A percentile compares a stretch with the other conserved stretches of the same genome.
Conservation (phyloP, 2,113 vertebrate genomes). For the Deroptyus accipitrinus region DNA sequence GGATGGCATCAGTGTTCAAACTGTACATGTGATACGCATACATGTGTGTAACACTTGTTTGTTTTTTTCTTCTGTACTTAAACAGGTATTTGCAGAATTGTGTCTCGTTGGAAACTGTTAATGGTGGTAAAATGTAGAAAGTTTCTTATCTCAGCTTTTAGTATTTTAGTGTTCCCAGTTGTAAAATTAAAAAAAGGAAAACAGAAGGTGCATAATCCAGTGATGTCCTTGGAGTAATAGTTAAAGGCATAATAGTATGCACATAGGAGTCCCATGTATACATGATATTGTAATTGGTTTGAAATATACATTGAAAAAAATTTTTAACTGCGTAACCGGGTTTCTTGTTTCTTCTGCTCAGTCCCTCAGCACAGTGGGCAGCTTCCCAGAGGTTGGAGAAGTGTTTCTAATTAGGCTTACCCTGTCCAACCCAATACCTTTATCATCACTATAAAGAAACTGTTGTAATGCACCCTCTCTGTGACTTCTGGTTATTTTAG, state of each 20-base stretch:
- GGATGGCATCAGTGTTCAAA: not conserved
- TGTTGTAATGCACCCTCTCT: conserved; percentile 13
- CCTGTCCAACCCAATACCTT: conserved; percentile 45
- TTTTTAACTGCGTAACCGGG: not conserved
- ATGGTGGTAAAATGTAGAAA: conserved; percentile 40
- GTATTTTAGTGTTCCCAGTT: conserved; percentile 67
- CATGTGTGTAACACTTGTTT: not conserved
- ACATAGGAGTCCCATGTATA: conserved; percentile 34
- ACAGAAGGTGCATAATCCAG: conserved; percentile 65
- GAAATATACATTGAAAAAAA: conserved; percentile 42
- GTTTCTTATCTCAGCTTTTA: conserved; percentile 66
- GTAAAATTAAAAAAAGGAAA: conserved; percentile 68
- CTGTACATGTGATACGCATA: not conserved
- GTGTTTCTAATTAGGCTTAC: conserved; percentile 56
- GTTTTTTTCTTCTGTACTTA: not conserved
- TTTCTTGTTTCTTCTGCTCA: conserved; percentile 19
- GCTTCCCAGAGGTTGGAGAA: conserved; percentile 44
- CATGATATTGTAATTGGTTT: conserved; percentile 39
- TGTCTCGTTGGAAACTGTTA: conserved; percentile 49
- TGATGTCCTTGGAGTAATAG: conserved; percentile 61
- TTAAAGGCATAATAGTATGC: conserved; percentile 62
- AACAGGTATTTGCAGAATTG: conserved; percentile 22
- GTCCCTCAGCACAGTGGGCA: conserved; percentile 56
- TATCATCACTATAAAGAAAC: conserved; percentile 53
- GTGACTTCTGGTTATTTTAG: conserved; percentile 52